A percentile compares a stretch with the other conserved stretches of the same genome.
Evolutionary conservation across 2,888 invertebrate species (phyloP).

Genomic region (Hecatera dysodea): DNA sequence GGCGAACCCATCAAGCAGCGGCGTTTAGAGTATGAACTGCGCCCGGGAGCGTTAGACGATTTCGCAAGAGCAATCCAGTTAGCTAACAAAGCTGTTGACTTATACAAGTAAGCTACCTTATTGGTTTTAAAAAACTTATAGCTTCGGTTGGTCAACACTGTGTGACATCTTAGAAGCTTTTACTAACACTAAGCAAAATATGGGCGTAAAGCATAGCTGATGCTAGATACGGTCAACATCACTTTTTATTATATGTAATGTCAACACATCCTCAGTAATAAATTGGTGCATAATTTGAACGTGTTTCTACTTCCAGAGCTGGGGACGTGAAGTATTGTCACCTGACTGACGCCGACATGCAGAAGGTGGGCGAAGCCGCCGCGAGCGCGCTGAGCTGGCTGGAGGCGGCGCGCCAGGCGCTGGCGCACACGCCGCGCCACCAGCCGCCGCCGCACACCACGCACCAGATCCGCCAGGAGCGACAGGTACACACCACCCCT

Average conservation of each 20-base stretch:
- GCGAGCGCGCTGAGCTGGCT: constrained; percentile 95
- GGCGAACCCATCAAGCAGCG: constrained; percentile 98
- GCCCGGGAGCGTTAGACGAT: constrained; percentile 95
- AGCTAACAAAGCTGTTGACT: constrained; percentile 95
- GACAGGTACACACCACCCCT: constrained; percentile 90
- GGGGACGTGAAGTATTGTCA: constrained; percentile 95
- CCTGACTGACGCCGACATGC: constrained; percentile 95
- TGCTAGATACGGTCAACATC: too few species aligned
- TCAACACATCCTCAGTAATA: too few species aligned
- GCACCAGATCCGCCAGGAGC: constrained; percentile 95
- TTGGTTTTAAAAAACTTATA: neutral
- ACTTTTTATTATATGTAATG: too few species aligned
- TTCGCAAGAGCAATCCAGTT: constrained; percentile 94
- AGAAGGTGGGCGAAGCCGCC: constrained; percentile 93
- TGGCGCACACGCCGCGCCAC: constrained; percentile 92
- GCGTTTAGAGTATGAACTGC: constrained; percentile 94
- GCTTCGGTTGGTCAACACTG: neutral
- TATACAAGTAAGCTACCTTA: constrained; percentile 89
- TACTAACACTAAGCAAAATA: neutral
- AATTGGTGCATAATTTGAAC: neutral
- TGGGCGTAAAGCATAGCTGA: too few species aligned
- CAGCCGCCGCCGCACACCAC: constrained; percentile 94
- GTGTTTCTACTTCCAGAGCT: constrained; percentile 77
- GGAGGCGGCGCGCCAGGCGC: constrained; percentile 93
- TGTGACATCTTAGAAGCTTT: neutral